phyloP scores from a whole-genome alignment of 64 coral and sea anemone genomes.

The Porites lutea region DNA sequence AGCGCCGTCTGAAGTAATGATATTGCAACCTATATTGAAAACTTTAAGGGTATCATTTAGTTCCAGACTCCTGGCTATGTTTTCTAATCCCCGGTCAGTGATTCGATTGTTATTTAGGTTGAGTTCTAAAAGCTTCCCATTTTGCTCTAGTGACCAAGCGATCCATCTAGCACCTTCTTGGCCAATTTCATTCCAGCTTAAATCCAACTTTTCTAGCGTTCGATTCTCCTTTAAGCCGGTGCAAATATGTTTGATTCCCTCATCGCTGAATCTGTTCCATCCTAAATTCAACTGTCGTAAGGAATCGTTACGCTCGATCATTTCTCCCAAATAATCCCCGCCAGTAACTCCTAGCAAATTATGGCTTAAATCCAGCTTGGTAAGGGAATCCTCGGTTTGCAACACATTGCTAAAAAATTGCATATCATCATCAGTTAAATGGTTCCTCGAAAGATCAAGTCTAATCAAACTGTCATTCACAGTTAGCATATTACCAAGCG shows the following conservation, averaged over 20 bases:
- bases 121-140: slow-evolving; percentile 71
- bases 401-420: slow-evolving; percentile 78
- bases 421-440: slow-evolving; percentile 79
- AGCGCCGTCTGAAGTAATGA: slow-evolving; percentile 72
- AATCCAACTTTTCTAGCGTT: slow-evolving; percentile 64
- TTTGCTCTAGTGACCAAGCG: slow-evolving; percentile 56
- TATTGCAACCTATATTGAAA: slow-evolving; percentile 71
- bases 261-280: slow-evolving; percentile 88
- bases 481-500: slow-evolving; percentile 70
- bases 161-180: slow-evolving; percentile 60
- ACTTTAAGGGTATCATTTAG: slow-evolving; percentile 68
- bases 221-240: slow-evolving; percentile 58
- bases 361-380: slow-evolving; percentile 72
- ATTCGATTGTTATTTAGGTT: slow-evolving; percentile 90
- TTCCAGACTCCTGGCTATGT: slow-evolving; percentile 78
- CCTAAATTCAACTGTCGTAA: slow-evolving; percentile 73
- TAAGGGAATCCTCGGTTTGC: slow-evolving; percentile 72
- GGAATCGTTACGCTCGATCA: slow-evolving; percentile 61
- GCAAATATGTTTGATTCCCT: slow-evolving; percentile 65
- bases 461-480: slow-evolving; percentile 59
- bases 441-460: slow-evolving; percentile 78
- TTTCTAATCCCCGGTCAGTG: slow-evolving; percentile 76
- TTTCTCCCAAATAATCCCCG: slow-evolving; percentile 70
- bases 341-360: slow-evolving; percentile 64
- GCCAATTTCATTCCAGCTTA: slow-evolving; percentile 92